Evolutionary conservation across 2,888 invertebrate genomes (phyloP).

Genomic region (Lithosia quadra): DNA sequence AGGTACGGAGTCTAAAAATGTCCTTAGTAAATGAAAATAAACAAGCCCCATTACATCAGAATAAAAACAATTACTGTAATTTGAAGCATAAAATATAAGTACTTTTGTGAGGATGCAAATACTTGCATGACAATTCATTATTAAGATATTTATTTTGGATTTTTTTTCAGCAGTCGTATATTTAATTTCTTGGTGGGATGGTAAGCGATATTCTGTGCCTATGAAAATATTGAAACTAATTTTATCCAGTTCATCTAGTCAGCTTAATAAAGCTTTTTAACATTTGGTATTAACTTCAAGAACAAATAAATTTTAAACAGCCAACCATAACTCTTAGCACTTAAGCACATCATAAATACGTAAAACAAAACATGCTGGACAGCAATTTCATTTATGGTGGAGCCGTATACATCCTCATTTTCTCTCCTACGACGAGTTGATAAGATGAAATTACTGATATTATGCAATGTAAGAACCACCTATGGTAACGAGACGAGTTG

Average conservation of each 20-base stretch:
- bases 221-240: neutral
- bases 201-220: too few relatives aligned
- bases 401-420: slow-evolving; percentile 61
- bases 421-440: slow-evolving; percentile 67
- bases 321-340: slow-evolving; percentile 14
- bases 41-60: too few relatives aligned
- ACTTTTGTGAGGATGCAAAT: too few relatives aligned
- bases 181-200: too few relatives aligned
- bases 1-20: too few relatives aligned
- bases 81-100: too few relatives aligned
- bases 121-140: too few relatives aligned
- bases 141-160: too few relatives aligned
- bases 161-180: too few relatives aligned
- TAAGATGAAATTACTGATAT: slow-evolving; percentile 75
- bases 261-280: neutral
- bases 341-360: slow-evolving; percentile 30
- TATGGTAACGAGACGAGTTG: slow-evolving; percentile 56
- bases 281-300: neutral
- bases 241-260: neutral
- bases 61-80: too few relatives aligned
- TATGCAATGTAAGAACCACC: slow-evolving; percentile 68
- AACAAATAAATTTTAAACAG: neutral
- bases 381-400: slow-evolving; percentile 63
- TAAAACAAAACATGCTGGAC: slow-evolving; percentile 37
- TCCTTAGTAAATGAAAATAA: too few relatives aligned